phyloP scores from a whole-genome alignment of 2,113 vertebrate species.

The Aramus guarauna region DNA sequence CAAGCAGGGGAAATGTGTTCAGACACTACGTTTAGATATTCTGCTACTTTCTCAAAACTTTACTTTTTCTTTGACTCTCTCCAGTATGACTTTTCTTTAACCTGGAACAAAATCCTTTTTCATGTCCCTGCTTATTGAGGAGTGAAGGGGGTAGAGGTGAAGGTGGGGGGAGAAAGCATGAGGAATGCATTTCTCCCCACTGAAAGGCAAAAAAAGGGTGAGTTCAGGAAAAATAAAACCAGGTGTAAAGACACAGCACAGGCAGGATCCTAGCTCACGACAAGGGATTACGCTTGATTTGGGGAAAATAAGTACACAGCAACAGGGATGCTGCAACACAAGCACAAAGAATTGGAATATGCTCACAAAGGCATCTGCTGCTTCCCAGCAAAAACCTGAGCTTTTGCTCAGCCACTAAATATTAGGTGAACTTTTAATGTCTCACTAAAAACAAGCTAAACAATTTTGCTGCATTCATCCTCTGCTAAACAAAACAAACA shows the following conservation, averaged over 20 bases:
- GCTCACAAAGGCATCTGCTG: neutral
- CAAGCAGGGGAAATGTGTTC: neutral
- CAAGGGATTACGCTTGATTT: neutral
- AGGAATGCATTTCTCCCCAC: neutral
- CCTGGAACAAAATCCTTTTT: neutral
- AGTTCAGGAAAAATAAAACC: neutral
- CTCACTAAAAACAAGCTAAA: neutral
- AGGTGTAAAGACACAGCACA: neutral
- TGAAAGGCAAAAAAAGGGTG: neutral
- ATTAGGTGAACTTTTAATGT: neutral
- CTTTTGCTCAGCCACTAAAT: neutral
- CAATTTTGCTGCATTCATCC: neutral
- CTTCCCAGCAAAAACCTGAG: neutral
- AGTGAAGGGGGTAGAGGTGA: neutral
- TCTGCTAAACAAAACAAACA: conserved; percentile 39
- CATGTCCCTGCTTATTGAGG: neutral
- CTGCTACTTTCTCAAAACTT: neutral
- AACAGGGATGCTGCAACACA: neutral
- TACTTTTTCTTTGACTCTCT: neutral
- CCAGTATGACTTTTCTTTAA: neutral
- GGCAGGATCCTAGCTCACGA: neutral
- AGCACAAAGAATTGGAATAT: neutral
- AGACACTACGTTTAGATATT: neutral
- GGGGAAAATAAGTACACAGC: neutral
- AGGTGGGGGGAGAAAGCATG: neutral